Evolutionary conservation across 2,888 invertebrate species (phyloP).

Genomic region (Tachina fera): DNA sequence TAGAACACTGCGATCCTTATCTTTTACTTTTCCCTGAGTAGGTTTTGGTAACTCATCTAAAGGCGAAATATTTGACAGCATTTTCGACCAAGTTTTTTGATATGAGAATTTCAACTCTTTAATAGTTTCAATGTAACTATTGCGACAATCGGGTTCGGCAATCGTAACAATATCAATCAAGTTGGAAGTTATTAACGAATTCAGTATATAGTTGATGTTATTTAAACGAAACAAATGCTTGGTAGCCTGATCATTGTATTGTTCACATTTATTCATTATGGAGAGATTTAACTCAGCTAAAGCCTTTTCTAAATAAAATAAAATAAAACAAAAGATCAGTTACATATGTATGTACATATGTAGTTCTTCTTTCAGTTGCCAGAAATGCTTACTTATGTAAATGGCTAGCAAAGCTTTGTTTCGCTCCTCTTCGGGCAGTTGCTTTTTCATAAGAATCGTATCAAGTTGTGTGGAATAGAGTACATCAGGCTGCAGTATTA

Average conservation of each 20-base stretch:
- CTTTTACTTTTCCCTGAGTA: constrained; percentile 89
- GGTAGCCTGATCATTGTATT: constrained; percentile 93
- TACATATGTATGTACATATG: neutral
- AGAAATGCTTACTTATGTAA: constrained; percentile 88
- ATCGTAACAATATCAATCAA: constrained; percentile 91
- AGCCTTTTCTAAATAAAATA: constrained; percentile 88
- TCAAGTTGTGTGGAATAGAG: constrained; percentile 84
- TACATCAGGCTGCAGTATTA: constrained; percentile 86
- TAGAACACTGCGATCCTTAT: constrained; percentile 92
- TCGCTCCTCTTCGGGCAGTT: constrained; percentile 83
- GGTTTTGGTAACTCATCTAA: constrained; percentile 88
- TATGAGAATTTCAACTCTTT: constrained; percentile 88
- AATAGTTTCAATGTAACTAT: constrained; percentile 93
- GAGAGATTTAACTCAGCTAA: constrained; percentile 95
- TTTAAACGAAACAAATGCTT: constrained; percentile 96
- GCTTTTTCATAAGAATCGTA: constrained; percentile 83
- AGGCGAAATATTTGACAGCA: constrained; percentile 89
- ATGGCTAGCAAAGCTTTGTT: constrained; percentile 89
- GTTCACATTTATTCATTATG: constrained; percentile 94
- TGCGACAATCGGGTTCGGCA: constrained; percentile 93
- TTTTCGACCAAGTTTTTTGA: constrained; percentile 90
- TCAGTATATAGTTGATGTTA: constrained; percentile 97
- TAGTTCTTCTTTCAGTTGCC: neutral
- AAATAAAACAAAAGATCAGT: neutral
- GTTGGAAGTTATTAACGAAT: constrained; percentile 93